Percentiles rank a stretch among this genome's conserved stretches.
phyloP scores from a whole-genome alignment of 2,797 vertebrate genomes.

The Manis crassicaudata region DNA sequence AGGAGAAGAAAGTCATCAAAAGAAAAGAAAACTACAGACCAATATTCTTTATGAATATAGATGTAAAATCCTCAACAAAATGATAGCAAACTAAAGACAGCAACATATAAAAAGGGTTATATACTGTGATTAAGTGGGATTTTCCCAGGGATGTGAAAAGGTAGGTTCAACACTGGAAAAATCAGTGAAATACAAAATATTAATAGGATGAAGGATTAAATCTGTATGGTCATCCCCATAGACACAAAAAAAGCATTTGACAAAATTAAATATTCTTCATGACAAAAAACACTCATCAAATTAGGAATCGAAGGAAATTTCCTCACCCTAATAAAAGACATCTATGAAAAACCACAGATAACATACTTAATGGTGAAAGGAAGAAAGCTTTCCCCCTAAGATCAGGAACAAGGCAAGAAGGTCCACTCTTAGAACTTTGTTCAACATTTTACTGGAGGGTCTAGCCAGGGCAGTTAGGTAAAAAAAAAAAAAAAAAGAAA shows the following conservation, averaged over 20 bases:
- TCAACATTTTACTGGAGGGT: not conserved
- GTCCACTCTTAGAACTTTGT: not conserved
- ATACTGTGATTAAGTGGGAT: not conserved
- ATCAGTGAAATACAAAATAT: not conserved
- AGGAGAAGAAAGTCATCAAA: not conserved
- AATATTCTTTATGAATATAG: not conserved
- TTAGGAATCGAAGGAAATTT: slow-evolving; percentile 7
- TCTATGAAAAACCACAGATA: not conserved
- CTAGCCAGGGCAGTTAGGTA: not conserved
- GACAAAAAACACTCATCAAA: not conserved
- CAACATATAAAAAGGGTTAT: not conserved
- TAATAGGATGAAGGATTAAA: not conserved
- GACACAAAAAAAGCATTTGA: not conserved
- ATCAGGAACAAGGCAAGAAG: not conserved
- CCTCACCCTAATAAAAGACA: not conserved
- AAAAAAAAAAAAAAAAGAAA: slow-evolving; percentile 29
- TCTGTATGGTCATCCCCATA: not conserved
- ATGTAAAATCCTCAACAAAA: slow-evolving; percentile 14
- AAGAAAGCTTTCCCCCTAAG: not conserved
- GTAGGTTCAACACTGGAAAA: not conserved
- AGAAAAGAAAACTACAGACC: not conserved
- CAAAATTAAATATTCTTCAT: not conserved
- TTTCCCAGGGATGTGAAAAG: not conserved
- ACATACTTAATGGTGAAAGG: not conserved
- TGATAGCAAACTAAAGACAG: not conserved